Conservation (phyloP, 2,797 vertebrate genomes). For the Paratrypauchen microcephalus region DNA sequence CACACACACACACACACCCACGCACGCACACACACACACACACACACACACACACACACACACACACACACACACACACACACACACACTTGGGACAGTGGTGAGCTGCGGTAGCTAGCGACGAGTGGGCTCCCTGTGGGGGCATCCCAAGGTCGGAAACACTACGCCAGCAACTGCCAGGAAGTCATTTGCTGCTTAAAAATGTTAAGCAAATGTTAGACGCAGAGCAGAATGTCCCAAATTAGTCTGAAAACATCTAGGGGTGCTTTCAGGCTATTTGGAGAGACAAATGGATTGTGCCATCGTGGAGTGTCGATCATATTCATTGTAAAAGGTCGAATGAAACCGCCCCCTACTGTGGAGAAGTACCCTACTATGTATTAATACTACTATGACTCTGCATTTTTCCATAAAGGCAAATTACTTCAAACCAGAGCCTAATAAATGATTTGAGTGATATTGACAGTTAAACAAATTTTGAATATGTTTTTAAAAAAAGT, state of each 20-base stretch:
- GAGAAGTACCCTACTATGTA: constrained; percentile 13
- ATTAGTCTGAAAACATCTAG: too few relatives aligned
- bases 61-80: background rate
- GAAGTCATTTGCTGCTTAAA: background rate
- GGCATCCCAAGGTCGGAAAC: constrained; percentile 9
- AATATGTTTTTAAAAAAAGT: too few relatives aligned
- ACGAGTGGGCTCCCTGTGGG: constrained; percentile 30
- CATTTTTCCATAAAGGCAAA: constrained; percentile 10
- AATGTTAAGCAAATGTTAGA: background rate
- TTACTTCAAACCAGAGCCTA: too few relatives aligned
- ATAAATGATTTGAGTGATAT: too few relatives aligned
- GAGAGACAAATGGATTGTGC: constrained; percentile 41
- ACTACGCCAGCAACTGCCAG: constrained; percentile 5
- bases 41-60: too few relatives aligned
- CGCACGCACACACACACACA: too few relatives aligned
- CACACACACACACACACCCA: too few relatives aligned
- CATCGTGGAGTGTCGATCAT: constrained; percentile 37
- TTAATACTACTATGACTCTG: constrained; percentile 48
- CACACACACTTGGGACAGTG: constrained; percentile 21
- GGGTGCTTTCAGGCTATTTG: constrained; percentile 2
- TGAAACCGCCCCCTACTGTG: constrained; percentile 49
- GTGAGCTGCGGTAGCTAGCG: constrained; percentile 24
- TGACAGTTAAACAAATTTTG: too few relatives aligned
- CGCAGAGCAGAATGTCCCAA: too few relatives aligned
- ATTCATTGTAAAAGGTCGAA: constrained; percentile 26